Conservation (phyloP, 2,113 vertebrate genomes). For the Corythornis cristatus region DNA sequence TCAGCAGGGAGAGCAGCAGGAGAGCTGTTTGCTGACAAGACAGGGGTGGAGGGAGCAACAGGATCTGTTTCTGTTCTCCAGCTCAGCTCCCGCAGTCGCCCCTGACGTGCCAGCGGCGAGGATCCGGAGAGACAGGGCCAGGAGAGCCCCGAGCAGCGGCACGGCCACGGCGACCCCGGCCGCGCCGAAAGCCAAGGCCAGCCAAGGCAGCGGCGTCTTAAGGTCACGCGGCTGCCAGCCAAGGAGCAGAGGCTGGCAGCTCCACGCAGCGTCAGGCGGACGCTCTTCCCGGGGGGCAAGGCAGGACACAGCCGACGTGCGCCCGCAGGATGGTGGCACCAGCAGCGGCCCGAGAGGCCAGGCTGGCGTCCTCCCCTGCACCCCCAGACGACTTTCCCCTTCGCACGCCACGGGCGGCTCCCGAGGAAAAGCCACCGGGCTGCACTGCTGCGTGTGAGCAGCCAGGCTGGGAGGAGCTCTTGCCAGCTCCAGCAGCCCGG, state of each 20-base stretch:
- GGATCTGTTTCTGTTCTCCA: neutral
- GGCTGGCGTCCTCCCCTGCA: fast-evolving
- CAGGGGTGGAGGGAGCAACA: neutral
- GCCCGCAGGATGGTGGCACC: neutral
- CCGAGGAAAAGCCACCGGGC: neutral
- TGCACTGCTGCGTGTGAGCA: neutral
- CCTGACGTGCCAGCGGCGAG: neutral
- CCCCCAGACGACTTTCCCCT: neutral
- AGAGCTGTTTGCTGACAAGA: neutral
- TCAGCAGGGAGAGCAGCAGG: neutral
- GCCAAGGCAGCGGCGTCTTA: neutral
- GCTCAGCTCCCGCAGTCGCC: neutral
- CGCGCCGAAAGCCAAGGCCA: neutral
- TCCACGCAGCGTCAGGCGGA: fast-evolving
- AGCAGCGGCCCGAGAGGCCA: fast-evolving
- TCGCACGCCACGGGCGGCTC: neutral
- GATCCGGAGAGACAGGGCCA: conserved; percentile 37
- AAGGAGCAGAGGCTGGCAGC: neutral
- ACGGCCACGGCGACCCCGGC: neutral
- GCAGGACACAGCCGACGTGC: fast-evolving
- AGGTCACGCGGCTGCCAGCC: too few relatives aligned
- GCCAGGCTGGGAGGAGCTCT: neutral
- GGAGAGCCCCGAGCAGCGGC: neutral
- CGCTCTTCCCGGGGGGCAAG: fast-evolving
- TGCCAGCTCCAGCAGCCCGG: neutral